A percentile compares a stretch with the other conserved stretches of the same genome.
Conservation (phyloP, 1,140 invertebrate species). For the Aphaenogaster ashmeadi region DNA sequence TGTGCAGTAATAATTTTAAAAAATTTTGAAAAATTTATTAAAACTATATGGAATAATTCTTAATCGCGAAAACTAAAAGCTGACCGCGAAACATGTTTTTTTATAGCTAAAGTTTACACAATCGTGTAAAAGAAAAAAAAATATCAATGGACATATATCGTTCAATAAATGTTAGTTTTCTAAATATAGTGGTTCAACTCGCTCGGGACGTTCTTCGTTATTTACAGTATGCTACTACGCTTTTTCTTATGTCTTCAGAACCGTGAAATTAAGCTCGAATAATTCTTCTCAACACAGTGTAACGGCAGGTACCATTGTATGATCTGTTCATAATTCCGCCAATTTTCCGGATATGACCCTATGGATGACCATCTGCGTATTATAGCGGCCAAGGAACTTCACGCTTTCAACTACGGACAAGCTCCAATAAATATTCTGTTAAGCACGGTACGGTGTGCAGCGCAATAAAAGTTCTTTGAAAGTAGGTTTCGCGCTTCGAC, state of each 20-base stretch:
- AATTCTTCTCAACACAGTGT: conserved; percentile 5
- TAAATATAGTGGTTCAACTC: conserved; percentile 9
- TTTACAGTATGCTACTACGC: conserved; percentile 8
- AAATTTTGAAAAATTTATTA: background rate
- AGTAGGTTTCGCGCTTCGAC: conserved; percentile 33
- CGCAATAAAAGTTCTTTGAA: conserved; percentile 32
- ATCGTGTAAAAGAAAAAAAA: conserved; percentile 6
- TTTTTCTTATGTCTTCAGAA: conserved; percentile 15
- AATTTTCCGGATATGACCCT: conserved; percentile 54
- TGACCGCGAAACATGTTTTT: background rate
- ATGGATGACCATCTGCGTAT: conserved; percentile 15
- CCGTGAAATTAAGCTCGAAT: conserved; percentile 59
- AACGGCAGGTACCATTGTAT: background rate
- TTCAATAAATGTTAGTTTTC: conserved; percentile 30
- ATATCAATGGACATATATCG: background rate
- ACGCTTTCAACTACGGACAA: conserved; percentile 54
- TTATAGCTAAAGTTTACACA: background rate
- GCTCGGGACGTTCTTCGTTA: background rate
- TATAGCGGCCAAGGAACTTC: conserved; percentile 31
- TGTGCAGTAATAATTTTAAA: background rate
- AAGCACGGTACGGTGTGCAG: conserved; percentile 18
- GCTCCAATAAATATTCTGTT: conserved; percentile 60
- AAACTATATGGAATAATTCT: background rate
- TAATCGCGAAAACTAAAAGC: background rate
- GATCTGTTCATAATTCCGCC: conserved; percentile 13